These are phyloP conservation scores for Numida meleagris DNA, from an alignment of 2,113 vertebrate species.

Conservation along the genomic window DNA sequence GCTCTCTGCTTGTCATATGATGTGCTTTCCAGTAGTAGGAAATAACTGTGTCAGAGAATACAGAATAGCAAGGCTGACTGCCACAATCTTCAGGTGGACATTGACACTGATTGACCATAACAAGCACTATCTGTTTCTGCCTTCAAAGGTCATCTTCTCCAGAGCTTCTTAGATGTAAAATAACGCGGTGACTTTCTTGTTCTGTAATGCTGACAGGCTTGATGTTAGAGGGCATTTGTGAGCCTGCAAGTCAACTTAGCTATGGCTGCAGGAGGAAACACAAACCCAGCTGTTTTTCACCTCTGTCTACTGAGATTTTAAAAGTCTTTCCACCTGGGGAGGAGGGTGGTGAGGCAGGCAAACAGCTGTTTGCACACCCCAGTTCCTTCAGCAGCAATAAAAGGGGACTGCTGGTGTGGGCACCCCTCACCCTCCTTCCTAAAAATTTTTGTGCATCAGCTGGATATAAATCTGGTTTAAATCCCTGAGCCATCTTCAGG, in stretches of 20 bases:
- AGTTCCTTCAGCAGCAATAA: neutral
- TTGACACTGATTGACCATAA: neutral
- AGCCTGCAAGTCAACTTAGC: neutral
- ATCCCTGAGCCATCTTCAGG: neutral
- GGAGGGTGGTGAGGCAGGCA: neutral
- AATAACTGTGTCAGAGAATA: neutral
- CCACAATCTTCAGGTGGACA: neutral
- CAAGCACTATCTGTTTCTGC: neutral
- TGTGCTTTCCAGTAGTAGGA: neutral
- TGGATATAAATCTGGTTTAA: neutral
- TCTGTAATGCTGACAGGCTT: neutral
- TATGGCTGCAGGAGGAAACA: neutral
- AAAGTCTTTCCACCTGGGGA: neutral
- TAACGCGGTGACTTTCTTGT: neutral
- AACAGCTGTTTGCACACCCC: neutral
- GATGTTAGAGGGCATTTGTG: neutral
- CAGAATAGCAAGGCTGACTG: too few relatives aligned
- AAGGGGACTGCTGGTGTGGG: neutral
- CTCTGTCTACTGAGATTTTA: fast-evolving
- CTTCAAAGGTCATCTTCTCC: neutral
- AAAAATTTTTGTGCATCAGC: too few relatives aligned
- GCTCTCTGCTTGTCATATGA: neutral
- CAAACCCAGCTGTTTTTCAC: neutral
- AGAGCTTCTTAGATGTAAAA: neutral
- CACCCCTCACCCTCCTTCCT: neutral